phyloP scores from a whole-genome alignment of 2,113 vertebrate genomes.

The Microcebus lehilahytsara region DNA sequence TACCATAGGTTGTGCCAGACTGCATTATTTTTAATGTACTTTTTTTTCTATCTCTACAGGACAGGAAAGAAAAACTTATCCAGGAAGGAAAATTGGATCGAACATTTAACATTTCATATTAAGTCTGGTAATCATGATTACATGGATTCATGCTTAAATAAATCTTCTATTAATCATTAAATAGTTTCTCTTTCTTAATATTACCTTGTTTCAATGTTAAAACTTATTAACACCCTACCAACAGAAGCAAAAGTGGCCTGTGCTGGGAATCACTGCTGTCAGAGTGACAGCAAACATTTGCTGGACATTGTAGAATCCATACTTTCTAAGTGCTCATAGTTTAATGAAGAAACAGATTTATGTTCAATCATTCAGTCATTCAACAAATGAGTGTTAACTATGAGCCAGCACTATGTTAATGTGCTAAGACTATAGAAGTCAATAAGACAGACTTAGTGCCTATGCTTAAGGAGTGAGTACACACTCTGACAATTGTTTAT shows the following conservation, averaged over 20 bases:
- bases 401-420: background rate
- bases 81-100: slow-evolving; percentile 86
- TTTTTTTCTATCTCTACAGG: slow-evolving; percentile 81
- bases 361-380: background rate
- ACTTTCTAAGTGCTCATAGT: background rate
- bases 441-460: background rate
- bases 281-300: background rate
- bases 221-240: background rate
- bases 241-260: background rate
- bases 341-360: slow-evolving; percentile 21
- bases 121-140: slow-evolving; percentile 68
- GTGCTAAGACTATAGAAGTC: background rate
- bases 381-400: background rate
- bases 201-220: slow-evolving; percentile 21
- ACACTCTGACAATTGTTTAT: background rate
- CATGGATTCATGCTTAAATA: slow-evolving; percentile 77
- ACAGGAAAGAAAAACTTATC: slow-evolving; percentile 86
- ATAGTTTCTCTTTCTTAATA: slow-evolving; percentile 50
- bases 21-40: slow-evolving; percentile 27
- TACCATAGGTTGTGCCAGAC: background rate
- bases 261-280: background rate
- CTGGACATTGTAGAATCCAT: background rate
- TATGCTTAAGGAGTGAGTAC: background rate
- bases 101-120: slow-evolving; percentile 82
- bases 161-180: slow-evolving; percentile 67